A percentile compares a stretch with the other conserved stretches of the same genome.
phyloP scores from a whole-genome alignment of 2,888 invertebrate species.

The Lasioglossum calceatum region DNA sequence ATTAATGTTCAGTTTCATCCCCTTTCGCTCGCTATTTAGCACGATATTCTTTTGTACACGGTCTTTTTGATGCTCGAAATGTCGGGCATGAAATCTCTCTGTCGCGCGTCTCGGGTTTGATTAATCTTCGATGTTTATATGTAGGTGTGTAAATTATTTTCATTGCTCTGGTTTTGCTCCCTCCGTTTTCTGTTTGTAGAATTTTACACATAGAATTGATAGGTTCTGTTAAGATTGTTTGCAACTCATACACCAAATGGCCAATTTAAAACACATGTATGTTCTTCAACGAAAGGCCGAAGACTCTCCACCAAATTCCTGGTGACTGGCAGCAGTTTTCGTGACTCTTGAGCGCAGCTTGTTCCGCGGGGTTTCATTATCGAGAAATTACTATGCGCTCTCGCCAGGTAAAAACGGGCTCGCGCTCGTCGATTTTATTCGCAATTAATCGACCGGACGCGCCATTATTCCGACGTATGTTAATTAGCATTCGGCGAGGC shows the following conservation, averaged over 20 bases:
- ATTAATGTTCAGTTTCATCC: neutral
- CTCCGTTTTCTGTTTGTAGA: too few species aligned
- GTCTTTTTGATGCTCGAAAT: neutral
- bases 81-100: neutral
- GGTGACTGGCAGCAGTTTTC: neutral
- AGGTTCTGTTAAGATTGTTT: too few species aligned
- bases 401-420: neutral
- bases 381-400: neutral
- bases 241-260: too few species aligned
- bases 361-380: neutral
- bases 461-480: constrained; percentile 23
- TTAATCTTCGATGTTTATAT: neutral
- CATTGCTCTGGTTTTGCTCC: neutral
- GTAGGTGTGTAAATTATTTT: neutral
- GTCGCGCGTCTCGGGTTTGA: neutral
- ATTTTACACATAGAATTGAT: too few species aligned
- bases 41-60: neutral
- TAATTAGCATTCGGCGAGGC: constrained; percentile 22
- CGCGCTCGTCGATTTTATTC: constrained; percentile 11
- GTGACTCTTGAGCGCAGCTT: neutral
- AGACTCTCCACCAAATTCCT: neutral
- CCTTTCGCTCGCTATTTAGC: neutral
- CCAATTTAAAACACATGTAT: too few species aligned
- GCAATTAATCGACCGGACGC: constrained; percentile 16
- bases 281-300: neutral